These are phyloP conservation scores for Ophion ventricosus DNA, from an alignment of 2,888 invertebrate genomes.

Conservation along the genomic window DNA sequence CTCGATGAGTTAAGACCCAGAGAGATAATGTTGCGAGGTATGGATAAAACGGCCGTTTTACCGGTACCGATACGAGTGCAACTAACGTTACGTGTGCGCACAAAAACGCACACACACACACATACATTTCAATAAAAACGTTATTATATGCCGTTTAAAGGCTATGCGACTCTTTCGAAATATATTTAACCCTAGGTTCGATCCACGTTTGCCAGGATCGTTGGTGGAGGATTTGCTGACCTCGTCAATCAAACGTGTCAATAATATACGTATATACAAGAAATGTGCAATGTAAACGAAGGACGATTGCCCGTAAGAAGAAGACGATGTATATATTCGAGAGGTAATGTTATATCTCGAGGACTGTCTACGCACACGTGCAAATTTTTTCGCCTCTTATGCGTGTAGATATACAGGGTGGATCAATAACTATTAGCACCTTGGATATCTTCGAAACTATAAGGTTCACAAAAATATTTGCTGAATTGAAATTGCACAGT, in stretches of 20 bases:
- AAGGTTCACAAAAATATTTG: too few species aligned
- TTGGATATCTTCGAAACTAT: too few species aligned
- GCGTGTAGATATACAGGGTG: too few species aligned
- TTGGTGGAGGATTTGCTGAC: constrained; percentile 38
- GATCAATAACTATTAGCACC: too few species aligned
- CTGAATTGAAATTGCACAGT: too few species aligned
- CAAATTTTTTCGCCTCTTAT: background rate
- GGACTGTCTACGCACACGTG: constrained; percentile 1
- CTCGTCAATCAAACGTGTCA: constrained; percentile 58
- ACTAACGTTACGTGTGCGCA: background rate
- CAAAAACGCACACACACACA: too few species aligned
- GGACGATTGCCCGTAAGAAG: constrained; percentile 49
- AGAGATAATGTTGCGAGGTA: background rate
- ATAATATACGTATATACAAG: constrained; percentile 19
- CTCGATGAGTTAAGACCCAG: background rate
- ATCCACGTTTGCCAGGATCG: constrained; percentile 16
- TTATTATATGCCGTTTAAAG: too few species aligned
- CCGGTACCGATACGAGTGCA: background rate
- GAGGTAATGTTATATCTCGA: constrained; percentile 3
- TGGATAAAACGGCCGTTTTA: constrained; percentile 15
- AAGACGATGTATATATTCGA: constrained; percentile 22
- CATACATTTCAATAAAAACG: too few species aligned
- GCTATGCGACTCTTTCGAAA: constrained; percentile 16
- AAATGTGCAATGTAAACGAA: constrained; percentile 39
- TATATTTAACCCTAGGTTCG: constrained; percentile 3